These are phyloP conservation scores for Cinclus cinclus DNA, from an alignment of 2,113 vertebrate genomes.

Conservation along the genomic window DNA sequence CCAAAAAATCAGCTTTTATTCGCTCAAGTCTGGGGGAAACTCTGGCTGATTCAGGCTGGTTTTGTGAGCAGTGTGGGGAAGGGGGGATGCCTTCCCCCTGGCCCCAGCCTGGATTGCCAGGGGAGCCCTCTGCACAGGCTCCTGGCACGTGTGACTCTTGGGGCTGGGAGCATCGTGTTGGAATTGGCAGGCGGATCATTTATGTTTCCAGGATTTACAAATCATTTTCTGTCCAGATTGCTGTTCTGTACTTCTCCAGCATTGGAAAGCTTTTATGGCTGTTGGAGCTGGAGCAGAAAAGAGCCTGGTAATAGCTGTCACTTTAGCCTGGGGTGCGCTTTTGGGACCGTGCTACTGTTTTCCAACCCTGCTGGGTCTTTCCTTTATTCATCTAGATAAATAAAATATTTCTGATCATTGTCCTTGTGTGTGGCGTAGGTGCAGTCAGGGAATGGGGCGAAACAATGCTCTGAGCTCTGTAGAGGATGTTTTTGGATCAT, in stretches of 20 bases:
- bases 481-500: fast-evolving
- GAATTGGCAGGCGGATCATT: constrained; percentile 27
- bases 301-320: background rate
- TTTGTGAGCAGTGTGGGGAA: background rate
- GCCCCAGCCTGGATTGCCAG: fast-evolving
- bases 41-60: background rate
- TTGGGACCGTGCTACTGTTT: background rate
- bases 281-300: constrained; percentile 14
- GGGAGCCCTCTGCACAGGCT: background rate
- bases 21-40: background rate
- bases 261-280: background rate
- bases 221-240: constrained; percentile 60
- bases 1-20: background rate
- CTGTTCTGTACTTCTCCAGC: constrained; percentile 17
- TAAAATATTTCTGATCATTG: background rate
- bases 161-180: background rate
- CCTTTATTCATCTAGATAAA: background rate
- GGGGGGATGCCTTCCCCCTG: background rate
- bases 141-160: background rate
- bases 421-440: background rate
- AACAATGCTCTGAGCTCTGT: background rate
- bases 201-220: constrained; percentile 47
- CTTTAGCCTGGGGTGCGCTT: background rate
- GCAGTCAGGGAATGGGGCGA: background rate
- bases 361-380: background rate